Percentiles rank a stretch among this genome's conserved stretches.
Evolutionary conservation across 2,888 invertebrate genomes (phyloP).

Genomic region (Sinohyriopsis cumingii): DNA sequence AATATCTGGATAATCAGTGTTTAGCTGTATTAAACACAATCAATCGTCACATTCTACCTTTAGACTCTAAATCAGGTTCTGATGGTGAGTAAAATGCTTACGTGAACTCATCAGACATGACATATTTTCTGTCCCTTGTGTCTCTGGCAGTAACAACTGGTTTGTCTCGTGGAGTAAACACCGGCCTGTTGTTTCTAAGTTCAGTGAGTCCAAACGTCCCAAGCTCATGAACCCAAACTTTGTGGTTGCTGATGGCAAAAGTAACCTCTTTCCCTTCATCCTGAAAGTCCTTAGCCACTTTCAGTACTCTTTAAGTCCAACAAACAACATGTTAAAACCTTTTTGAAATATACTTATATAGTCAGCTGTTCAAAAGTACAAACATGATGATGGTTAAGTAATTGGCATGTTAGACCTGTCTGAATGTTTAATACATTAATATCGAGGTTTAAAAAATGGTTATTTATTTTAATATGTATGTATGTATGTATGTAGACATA

Average conservation of each 20-base stretch:
- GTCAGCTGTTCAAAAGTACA: not conserved
- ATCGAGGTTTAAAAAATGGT: no score
- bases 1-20: no score
- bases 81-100: conserved; percentile 67
- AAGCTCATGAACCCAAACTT: conserved; percentile 94
- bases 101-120: conserved; percentile 93
- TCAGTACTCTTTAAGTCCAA: conserved; percentile 81
- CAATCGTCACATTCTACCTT: no score
- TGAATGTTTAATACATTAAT: no score
- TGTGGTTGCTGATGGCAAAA: conserved; percentile 94
- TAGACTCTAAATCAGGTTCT: no score
- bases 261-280: conserved; percentile 76
- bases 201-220: conserved; percentile 94
- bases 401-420: no score
- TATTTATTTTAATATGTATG: no score
- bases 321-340: not conserved
- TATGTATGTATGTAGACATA: no score
- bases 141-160: conserved; percentile 74
- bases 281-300: conserved; percentile 84
- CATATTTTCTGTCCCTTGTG: conserved; percentile 81
- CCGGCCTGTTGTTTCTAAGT: conserved; percentile 87
- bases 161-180: conserved; percentile 86
- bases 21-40: no score
- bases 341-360: not conserved
- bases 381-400: no score